A percentile compares a stretch with the other conserved stretches of the same genome.
Conservation (phyloP, 2,797 vertebrate genomes). For the Xerus rutilus region DNA sequence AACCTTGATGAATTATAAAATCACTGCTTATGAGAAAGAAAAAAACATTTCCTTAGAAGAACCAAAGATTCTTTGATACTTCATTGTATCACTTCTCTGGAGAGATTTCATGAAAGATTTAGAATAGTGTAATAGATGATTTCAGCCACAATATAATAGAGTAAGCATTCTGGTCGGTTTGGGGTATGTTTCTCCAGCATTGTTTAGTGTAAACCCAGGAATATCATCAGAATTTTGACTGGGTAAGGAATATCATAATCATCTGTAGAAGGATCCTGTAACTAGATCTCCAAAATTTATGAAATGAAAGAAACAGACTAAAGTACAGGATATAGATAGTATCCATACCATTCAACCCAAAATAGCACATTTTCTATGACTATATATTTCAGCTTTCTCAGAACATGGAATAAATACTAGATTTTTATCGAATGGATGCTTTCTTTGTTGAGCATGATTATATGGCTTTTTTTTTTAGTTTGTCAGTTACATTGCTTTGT, state of each 20-base stretch:
- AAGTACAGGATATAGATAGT: too few species aligned
- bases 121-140: not conserved
- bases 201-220: not conserved
- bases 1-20: not conserved
- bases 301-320: not conserved
- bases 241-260: not conserved
- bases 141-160: not conserved
- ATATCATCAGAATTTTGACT: not conserved
- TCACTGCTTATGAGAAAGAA: not conserved
- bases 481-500: not conserved
- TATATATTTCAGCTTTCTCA: not conserved
- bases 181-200: not conserved
- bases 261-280: not conserved
- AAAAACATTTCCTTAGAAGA: constrained; percentile 29
- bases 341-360: not conserved
- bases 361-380: not conserved
- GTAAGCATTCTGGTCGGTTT: not conserved
- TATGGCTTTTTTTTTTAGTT: not conserved
- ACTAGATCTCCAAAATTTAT: not conserved
- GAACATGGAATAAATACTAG: not conserved
- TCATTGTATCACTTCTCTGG: constrained; percentile 6
- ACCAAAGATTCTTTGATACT: constrained; percentile 6
- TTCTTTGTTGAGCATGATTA: not conserved
- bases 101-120: not conserved
- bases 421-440: constrained; percentile 26